Conservation (phyloP, 2,113 vertebrate species). For the Antigone vipio region DNA sequence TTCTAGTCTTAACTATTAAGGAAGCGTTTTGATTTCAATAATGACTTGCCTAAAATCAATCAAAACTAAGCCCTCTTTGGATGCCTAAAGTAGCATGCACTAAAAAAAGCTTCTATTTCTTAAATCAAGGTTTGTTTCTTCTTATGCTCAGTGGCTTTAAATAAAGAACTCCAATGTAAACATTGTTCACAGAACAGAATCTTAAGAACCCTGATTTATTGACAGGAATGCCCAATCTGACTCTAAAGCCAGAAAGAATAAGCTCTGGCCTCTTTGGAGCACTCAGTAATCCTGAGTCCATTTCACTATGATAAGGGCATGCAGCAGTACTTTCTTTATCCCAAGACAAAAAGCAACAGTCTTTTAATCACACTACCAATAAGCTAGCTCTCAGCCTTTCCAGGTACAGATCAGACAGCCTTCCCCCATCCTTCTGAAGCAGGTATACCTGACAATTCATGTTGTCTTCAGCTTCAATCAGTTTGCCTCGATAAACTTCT, state of each 20-base stretch:
- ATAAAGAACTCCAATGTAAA: neutral
- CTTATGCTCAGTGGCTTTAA: neutral
- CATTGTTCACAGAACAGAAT: neutral
- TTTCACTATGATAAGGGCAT: fast-evolving
- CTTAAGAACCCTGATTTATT: neutral
- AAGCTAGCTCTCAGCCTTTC: neutral
- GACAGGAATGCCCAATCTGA: neutral
- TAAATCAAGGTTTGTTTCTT: neutral
- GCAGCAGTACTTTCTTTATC: neutral
- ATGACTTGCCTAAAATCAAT: neutral
- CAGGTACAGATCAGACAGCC: neutral
- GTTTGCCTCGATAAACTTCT: conserved; percentile 94
- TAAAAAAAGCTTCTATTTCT: neutral
- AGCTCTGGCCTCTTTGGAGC: neutral
- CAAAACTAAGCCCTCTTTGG: neutral
- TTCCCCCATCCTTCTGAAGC: too few species aligned
- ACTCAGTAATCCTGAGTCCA: neutral
- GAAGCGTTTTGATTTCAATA: neutral
- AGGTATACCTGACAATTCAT: conserved; percentile 96
- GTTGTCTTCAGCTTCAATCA: conserved; percentile 97
- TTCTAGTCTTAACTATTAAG: neutral
- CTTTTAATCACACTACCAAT: neutral
- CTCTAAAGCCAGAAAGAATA: neutral
- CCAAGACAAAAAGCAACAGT: neutral
- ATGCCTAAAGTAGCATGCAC: neutral